phyloP scores from a whole-genome alignment of 2,888 invertebrate species.

The Keiferia lycopersicella region DNA sequence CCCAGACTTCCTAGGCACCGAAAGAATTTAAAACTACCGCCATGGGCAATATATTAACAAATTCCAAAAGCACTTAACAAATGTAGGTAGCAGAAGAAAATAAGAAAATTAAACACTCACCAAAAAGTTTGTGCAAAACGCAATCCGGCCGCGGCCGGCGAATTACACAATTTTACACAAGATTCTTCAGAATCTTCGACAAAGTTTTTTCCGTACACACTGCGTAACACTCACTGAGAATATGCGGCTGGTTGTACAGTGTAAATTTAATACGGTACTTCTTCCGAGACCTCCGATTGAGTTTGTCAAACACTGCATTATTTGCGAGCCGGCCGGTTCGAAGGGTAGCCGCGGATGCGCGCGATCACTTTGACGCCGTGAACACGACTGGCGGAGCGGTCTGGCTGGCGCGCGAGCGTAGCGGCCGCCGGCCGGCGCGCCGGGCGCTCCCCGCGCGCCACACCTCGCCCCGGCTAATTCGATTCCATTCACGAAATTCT shows the following conservation, averaged over 20 bases:
- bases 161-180: slow-evolving; percentile 80
- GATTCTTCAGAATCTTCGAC: slow-evolving; percentile 81
- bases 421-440: slow-evolving; percentile 48
- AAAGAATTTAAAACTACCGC: slow-evolving; percentile 43
- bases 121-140: slow-evolving; percentile 77
- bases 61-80: slow-evolving; percentile 29
- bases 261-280: slow-evolving; percentile 78
- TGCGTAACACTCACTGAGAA: slow-evolving; percentile 81
- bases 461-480: slow-evolving; percentile 53
- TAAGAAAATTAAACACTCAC: slow-evolving; percentile 55
- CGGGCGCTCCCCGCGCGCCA: slow-evolving; percentile 39
- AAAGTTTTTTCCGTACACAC: slow-evolving; percentile 82
- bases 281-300: slow-evolving; percentile 80
- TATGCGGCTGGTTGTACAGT: slow-evolving; percentile 78
- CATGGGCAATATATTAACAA: slow-evolving; percentile 32
- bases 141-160: slow-evolving; percentile 75
- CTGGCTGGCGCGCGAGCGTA: slow-evolving; percentile 41
- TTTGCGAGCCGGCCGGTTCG: slow-evolving; percentile 79
- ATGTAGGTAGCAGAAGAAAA: slow-evolving; percentile 31
- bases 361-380: slow-evolving; percentile 74
- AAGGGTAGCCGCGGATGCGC: slow-evolving; percentile 70
- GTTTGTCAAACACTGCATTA: slow-evolving; percentile 81
- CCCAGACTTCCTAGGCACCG: not conserved
- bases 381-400: slow-evolving; percentile 61
- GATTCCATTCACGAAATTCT: slow-evolving; percentile 71